Evolutionary conservation across 2,888 invertebrate genomes (phyloP).

Genomic region (Hypomecis punctinalis): DNA sequence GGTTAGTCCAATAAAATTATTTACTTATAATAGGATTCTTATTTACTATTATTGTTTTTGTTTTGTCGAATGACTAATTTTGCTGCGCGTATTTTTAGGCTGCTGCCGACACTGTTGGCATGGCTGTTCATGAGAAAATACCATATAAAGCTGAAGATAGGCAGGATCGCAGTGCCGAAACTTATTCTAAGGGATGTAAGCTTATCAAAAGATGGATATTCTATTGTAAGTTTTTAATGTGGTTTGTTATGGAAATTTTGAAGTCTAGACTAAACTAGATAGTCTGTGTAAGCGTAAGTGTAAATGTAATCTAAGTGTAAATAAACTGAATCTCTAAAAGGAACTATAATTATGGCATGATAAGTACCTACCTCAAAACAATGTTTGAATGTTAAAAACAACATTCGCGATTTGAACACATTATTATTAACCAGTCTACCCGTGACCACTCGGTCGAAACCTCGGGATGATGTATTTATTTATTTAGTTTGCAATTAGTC

Average conservation of each 20-base stretch:
- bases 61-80: constrained; percentile 57
- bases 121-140: constrained; percentile 93
- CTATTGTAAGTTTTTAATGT: constrained; percentile 85
- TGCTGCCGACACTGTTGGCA: constrained; percentile 90
- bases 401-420: too few relatives aligned
- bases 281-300: too few relatives aligned
- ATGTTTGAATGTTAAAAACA: too few relatives aligned
- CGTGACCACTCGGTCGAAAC: too few relatives aligned
- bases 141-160: constrained; percentile 91
- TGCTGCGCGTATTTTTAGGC: constrained; percentile 81
- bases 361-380: too few relatives aligned
- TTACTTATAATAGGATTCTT: constrained; percentile 46
- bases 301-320: too few relatives aligned
- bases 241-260: background rate
- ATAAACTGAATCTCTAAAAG: too few relatives aligned
- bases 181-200: constrained; percentile 92
- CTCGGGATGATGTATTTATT: too few relatives aligned
- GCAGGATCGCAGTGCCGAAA: constrained; percentile 92
- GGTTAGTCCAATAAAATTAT: constrained; percentile 70
- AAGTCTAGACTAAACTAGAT: too few relatives aligned
- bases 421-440: too few relatives aligned
- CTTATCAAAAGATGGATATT: constrained; percentile 91
- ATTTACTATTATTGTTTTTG: constrained; percentile 64
- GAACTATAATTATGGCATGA: too few relatives aligned
- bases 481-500: too few relatives aligned